These are phyloP conservation scores for Harpegnathos saltator DNA, from an alignment of 1,140 invertebrate species.

Conservation along the genomic window DNA sequence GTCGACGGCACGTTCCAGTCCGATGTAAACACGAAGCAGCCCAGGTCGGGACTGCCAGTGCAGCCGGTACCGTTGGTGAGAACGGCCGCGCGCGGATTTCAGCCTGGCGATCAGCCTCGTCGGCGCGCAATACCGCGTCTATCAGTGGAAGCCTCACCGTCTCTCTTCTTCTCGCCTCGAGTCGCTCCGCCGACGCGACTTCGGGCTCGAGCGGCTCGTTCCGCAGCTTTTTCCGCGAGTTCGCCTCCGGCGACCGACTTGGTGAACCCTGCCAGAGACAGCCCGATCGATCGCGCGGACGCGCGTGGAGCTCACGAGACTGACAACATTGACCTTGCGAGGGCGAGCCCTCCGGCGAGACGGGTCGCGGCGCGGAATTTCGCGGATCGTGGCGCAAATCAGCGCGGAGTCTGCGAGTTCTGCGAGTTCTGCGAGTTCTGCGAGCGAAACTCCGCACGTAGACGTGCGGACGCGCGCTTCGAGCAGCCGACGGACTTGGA, in stretches of 20 bases:
- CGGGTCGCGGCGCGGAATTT: no score
- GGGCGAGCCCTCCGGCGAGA: no score
- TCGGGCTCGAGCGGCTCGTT: neutral
- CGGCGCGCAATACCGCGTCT: conserved; percentile 35
- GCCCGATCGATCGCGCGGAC: neutral
- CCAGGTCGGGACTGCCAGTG: conserved; percentile 73
- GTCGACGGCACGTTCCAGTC: conserved; percentile 71
- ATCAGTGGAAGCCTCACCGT: no score
- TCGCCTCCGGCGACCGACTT: no score
- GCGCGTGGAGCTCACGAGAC: neutral
- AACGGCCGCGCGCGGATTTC: conserved; percentile 62
- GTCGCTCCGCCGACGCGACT: no score
- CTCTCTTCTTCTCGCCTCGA: no score
- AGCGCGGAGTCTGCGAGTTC: neutral
- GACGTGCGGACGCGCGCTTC: no score
- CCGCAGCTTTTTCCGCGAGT: neutral
- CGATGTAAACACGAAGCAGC: conserved; percentile 72
- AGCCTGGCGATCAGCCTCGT: conserved; percentile 26
- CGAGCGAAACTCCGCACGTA: no score
- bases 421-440: neutral
- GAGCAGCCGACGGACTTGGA: no score
- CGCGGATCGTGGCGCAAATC: no score
- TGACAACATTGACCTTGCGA: conserved; percentile 6
- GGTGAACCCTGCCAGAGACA: no score
- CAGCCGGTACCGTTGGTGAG: conserved; percentile 69